A percentile compares a stretch with the other conserved stretches of the same genome.
Conservation (phyloP, 2,797 vertebrate species). For the Malacoctenus gilli region DNA sequence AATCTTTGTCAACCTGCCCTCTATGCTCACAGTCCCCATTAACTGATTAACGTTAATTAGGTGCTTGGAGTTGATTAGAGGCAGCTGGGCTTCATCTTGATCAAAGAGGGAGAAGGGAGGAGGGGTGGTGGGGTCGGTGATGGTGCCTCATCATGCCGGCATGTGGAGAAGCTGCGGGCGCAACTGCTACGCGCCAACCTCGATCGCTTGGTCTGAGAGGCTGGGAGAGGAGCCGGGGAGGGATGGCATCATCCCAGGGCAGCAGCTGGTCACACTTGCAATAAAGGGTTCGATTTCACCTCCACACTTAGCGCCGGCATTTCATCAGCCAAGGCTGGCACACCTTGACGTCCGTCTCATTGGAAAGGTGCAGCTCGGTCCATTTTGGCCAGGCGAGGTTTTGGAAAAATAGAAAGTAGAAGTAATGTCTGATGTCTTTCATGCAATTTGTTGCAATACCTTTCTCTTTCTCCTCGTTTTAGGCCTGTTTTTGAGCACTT, state of each 20-base stretch:
- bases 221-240: constrained; percentile 55
- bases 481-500: too few species aligned
- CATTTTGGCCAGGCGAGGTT: neutral
- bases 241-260: constrained; percentile 40
- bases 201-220: constrained; percentile 23
- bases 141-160: constrained; percentile 38
- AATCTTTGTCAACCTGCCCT: constrained; percentile 47
- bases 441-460: neutral
- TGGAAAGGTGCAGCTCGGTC: constrained; percentile 23
- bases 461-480: too few species aligned
- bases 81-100: constrained; percentile 48
- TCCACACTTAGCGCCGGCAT: constrained; percentile 48
- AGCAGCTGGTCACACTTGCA: constrained; percentile 60
- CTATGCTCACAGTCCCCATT: constrained; percentile 42
- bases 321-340: constrained; percentile 49
- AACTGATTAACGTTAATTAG: constrained; percentile 58
- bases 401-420: neutral
- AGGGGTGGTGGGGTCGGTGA: constrained; percentile 2
- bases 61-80: constrained; percentile 27
- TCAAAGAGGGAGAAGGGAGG: constrained; percentile 35
- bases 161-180: constrained; percentile 29
- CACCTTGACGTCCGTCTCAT: constrained; percentile 15
- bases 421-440: neutral
- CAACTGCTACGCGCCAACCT: constrained; percentile 11
- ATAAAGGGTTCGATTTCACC: constrained; percentile 49